Evolutionary conservation across 2,888 invertebrate species (phyloP), one percentile per base, ranked within the genome.

Genomic region (Timema cristinae): DNA sequence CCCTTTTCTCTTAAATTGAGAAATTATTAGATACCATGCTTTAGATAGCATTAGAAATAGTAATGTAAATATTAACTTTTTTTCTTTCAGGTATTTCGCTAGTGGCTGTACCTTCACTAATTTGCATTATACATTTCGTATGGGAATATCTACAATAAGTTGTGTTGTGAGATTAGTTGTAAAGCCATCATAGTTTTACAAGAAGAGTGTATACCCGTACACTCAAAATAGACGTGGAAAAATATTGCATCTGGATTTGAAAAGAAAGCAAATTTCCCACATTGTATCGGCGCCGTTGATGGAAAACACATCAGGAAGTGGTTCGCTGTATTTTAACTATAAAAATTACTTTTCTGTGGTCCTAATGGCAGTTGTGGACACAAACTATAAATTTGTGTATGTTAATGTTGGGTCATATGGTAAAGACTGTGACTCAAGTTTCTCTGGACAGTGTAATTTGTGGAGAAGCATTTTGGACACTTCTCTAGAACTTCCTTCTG

Each of bases 221-320:
- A 50, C 10, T 68, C 76, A 67, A 73, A 67, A 74, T 72, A 75
- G 8, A 52, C 54, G 49, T 73, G 72, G 70, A 73, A 77, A 74
- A 67, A 72, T 10, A 75, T 75, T 16, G 77, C 77, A 67, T 61
- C 32, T 72, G 76, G 68, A 50, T 77, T 77, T 76, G 75, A 77
- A 77, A 73, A 52, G 73, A 72, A 50, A 50, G 74, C 76, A 5
- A 76, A 77, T 71, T 77, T 76, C 73, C 75, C 77, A 56, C 75
- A 77, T 68, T 77, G 77, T 72, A 66, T 77, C 50, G 75, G 76
- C 32, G 77, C 76, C 13, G 73, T 77, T 7, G 75, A 76, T 72
- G 75, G 75, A 49, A 77, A 77, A 70, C 76, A 76, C 69, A 69
- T 77, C 49, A 73, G 76, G 50, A 73, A 32, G 32, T 32, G 32